Percentiles rank a stretch among this genome's conserved stretches.
Conservation (phyloP, 2,113 vertebrate species). For the Morone saxatilis region DNA sequence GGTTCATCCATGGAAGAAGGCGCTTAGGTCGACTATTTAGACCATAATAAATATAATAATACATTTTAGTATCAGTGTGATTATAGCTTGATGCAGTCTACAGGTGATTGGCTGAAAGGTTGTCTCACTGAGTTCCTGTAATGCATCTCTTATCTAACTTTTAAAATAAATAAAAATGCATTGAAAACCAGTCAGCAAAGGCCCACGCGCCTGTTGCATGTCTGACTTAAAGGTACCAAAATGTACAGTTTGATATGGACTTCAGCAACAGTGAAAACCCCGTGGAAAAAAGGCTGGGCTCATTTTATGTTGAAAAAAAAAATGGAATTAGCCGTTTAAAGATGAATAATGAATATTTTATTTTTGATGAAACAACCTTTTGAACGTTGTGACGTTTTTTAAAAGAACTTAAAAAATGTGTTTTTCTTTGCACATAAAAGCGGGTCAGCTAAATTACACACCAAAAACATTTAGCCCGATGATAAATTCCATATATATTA, state of each 20-base stretch:
- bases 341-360: background rate
- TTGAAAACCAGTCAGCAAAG: background rate
- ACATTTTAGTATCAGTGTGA: background rate
- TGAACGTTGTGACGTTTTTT: no score
- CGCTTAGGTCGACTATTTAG: background rate
- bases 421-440: background rate
- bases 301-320: background rate
- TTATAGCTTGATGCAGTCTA: background rate
- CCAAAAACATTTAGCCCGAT: background rate
- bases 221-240: background rate
- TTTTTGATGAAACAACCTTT: background rate
- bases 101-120: background rate
- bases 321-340: background rate
- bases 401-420: no score
- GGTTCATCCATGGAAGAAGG: no score
- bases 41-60: background rate
- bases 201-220: background rate
- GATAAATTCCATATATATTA: no score
- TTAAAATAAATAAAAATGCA: background rate
- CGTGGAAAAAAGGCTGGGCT: background rate
- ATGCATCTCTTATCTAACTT: background rate
- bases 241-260: background rate
- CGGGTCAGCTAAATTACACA: background rate
- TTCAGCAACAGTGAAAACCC: background rate
- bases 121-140: background rate